phyloP scores from a whole-genome alignment of 2,797 vertebrate genomes.

The Selene dorsalis region DNA sequence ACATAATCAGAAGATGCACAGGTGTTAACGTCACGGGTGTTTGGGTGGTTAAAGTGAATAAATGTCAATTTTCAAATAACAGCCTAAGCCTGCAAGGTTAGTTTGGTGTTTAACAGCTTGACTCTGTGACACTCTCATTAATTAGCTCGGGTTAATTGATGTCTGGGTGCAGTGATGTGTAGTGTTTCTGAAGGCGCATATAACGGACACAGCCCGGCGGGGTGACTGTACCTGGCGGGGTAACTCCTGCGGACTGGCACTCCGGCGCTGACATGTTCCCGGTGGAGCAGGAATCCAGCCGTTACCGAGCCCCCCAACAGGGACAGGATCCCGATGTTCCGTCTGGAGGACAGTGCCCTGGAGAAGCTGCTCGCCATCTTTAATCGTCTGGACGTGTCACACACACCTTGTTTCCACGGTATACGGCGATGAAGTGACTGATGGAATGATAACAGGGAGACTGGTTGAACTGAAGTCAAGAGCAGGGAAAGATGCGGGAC shows the following conservation, averaged over 20 bases:
- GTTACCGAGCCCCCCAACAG: slow-evolving; percentile 90
- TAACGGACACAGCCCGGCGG: background rate
- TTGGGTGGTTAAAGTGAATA: background rate
- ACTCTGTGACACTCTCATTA: background rate
- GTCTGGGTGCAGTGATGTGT: too few species aligned
- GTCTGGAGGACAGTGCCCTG: slow-evolving; percentile 86
- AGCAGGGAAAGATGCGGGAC: rapidly evolving
- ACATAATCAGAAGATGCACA: background rate
- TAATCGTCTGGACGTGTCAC: background rate
- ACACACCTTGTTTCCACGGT: background rate
- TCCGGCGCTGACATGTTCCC: slow-evolving; percentile 87
- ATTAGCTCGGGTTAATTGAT: too few species aligned
- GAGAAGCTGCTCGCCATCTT: slow-evolving; percentile 90
- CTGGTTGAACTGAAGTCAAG: slow-evolving; percentile 30
- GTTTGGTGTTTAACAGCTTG: background rate
- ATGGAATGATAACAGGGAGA: slow-evolving; percentile 42
- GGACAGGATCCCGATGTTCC: slow-evolving; percentile 86
- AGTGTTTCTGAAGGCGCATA: rapidly evolving
- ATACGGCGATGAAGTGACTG: slow-evolving; percentile 47
- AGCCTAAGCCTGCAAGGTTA: background rate
- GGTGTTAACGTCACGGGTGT: background rate
- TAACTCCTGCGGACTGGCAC: slow-evolving; percentile 86
- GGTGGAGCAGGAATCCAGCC: slow-evolving; percentile 87
- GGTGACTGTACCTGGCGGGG: slow-evolving; percentile 89
- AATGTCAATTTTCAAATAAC: background rate